Evolutionary conservation across 2,797 vertebrate genomes (phyloP).

Genomic region (Iguana delicatissima): DNA sequence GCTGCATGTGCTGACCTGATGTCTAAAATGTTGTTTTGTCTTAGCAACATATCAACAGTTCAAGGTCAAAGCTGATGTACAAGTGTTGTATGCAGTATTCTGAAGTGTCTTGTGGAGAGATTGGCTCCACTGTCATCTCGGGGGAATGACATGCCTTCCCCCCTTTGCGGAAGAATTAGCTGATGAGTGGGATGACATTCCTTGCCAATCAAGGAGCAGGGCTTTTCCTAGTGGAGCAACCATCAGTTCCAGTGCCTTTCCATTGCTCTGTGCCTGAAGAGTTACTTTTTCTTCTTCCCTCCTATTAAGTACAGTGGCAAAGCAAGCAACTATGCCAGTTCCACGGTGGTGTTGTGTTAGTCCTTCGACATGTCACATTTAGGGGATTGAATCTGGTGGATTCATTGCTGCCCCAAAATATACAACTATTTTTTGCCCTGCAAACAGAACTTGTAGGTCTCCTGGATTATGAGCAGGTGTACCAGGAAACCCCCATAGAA

Average conservation of each 20-base stretch:
- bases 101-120: not conserved
- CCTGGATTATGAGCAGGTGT: too few species aligned
- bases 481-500: too few species aligned
- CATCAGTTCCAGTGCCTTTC: not conserved
- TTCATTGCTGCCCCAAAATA: not conserved
- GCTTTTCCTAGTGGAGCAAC: not conserved
- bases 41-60: not conserved
- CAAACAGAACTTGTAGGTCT: not conserved
- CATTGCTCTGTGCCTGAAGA: not conserved
- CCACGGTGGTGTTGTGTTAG: not conserved
- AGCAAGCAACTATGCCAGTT: not conserved
- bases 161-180: not conserved
- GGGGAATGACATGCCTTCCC: not conserved
- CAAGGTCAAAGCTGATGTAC: not conserved
- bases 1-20: not conserved
- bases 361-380: not conserved
- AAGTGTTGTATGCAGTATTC: not conserved
- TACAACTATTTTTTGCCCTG: not conserved
- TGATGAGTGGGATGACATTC: not conserved
- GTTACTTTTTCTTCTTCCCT: not conserved
- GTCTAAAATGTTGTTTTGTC: not conserved
- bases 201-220: not conserved
- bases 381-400: not conserved
- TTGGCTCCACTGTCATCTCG: not conserved
- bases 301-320: not conserved